Percentiles rank a stretch among this genome's conserved stretches.
These are phyloP conservation scores for Etheostoma perlongum DNA, from an alignment of 2,797 vertebrate species.

Conservation along the genomic window DNA sequence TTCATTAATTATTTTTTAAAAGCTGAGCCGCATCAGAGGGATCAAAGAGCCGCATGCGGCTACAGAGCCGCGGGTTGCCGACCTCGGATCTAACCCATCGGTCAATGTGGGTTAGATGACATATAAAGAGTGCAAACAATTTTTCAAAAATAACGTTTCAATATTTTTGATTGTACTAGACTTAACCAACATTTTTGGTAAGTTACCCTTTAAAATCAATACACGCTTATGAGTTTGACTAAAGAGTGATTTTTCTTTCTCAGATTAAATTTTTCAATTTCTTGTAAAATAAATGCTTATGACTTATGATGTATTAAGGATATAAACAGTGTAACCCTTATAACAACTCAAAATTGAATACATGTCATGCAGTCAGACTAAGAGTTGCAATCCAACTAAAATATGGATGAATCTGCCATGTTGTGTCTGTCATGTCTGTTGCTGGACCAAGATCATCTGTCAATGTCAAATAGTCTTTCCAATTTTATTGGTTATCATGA, in stretches of 20 bases:
- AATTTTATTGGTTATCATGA: constrained; percentile 4
- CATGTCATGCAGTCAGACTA: not conserved
- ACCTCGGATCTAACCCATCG: not conserved
- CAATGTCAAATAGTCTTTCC: constrained; percentile 13
- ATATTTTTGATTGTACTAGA: not conserved
- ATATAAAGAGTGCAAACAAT: not conserved
- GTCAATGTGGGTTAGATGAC: not conserved
- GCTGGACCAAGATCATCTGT: constrained; percentile 15
- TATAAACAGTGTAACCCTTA: not conserved
- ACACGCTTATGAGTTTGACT: not conserved
- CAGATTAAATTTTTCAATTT: too few species aligned
- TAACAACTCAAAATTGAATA: not conserved
- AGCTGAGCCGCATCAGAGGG: too few species aligned
- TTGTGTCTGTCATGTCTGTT: constrained; percentile 1
- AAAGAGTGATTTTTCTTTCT: not conserved
- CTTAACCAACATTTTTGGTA: not conserved
- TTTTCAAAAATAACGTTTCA: not conserved
- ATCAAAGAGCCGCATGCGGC: too few species aligned
- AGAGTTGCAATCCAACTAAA: constrained; percentile 18
- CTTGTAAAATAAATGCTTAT: too few species aligned
- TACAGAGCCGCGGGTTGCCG: too few species aligned
- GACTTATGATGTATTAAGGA: too few species aligned
- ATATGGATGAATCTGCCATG: constrained; percentile 9
- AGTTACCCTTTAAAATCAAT: not conserved
- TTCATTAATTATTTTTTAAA: too few species aligned